Conservation (phyloP, 2,888 invertebrate species). For the Eupithecia inturbata region DNA sequence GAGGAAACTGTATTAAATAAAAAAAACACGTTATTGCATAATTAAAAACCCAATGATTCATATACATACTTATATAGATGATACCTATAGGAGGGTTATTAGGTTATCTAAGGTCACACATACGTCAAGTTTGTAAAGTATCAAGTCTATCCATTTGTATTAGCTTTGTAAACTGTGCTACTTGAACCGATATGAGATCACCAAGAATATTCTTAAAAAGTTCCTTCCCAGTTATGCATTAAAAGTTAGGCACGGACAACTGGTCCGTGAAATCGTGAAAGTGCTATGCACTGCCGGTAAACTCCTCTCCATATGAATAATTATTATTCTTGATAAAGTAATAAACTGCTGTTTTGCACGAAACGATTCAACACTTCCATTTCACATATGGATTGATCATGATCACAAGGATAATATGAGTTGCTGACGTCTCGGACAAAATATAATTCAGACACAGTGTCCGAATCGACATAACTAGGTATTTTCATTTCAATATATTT, state of each 20-base stretch:
- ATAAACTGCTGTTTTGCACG: constrained; percentile 29
- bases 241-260: not conserved
- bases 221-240: not conserved
- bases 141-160: constrained; percentile 13
- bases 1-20: not conserved
- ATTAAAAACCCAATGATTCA: not conserved
- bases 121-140: constrained; percentile 12
- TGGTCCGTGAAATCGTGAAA: constrained; percentile 28
- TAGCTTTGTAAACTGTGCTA: not conserved
- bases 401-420: too few relatives aligned
- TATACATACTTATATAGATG: not conserved
- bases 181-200: not conserved
- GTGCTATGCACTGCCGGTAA: constrained; percentile 18
- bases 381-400: not conserved
- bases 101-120: constrained; percentile 32
- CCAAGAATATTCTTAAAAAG: not conserved
- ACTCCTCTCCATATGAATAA: constrained; percentile 25
- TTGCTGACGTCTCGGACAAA: too few relatives aligned
- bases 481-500: too few relatives aligned
- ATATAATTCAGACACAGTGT: too few relatives aligned
- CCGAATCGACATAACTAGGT: too few relatives aligned
- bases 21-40: not conserved
- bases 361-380: constrained; percentile 21
- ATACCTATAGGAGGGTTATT: not conserved
- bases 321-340: constrained; percentile 15